Conservation (phyloP, 2,888 invertebrate genomes). For the Lymantria dispar region DNA sequence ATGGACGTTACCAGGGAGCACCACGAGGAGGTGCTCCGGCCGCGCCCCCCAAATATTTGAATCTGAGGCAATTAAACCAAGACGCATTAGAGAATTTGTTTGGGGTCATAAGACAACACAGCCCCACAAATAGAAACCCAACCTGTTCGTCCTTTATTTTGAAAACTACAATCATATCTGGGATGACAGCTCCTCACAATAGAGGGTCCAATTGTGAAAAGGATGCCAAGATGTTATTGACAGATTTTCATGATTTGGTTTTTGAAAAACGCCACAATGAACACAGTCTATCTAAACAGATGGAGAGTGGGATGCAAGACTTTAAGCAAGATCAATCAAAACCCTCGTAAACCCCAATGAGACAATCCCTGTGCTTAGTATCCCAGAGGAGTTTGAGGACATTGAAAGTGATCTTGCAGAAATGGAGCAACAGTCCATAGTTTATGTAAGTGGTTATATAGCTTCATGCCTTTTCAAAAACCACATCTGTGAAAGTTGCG, state of each 20-base stretch:
- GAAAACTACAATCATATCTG: constrained; percentile 5
- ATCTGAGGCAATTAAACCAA: constrained; percentile 1
- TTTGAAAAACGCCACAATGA: background rate
- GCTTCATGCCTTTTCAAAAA: background rate
- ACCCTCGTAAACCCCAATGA: background rate
- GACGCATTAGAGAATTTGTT: constrained; percentile 10
- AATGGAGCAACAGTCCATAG: background rate
- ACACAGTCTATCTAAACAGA: background rate
- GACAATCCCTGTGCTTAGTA: background rate
- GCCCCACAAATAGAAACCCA: constrained; percentile 11
- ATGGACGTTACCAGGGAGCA: too few relatives aligned
- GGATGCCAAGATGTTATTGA: background rate
- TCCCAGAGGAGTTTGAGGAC: background rate
- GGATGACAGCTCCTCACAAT: constrained; percentile 9
- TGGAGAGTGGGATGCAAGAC: background rate
- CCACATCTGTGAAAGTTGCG: background rate
- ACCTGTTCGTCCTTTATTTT: constrained; percentile 8
- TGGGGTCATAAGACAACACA: constrained; percentile 7
- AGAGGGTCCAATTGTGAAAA: constrained; percentile 9
- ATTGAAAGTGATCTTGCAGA: background rate
- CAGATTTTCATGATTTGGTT: background rate
- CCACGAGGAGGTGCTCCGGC: too few relatives aligned
- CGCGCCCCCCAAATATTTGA: background rate
- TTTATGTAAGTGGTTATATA: background rate
- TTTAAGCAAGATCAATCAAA: background rate